Percentiles rank a stretch among this genome's conserved stretches.
Evolutionary conservation across 1,140 invertebrate species (phyloP).

Genomic region (Zaprionus inermis): DNA sequence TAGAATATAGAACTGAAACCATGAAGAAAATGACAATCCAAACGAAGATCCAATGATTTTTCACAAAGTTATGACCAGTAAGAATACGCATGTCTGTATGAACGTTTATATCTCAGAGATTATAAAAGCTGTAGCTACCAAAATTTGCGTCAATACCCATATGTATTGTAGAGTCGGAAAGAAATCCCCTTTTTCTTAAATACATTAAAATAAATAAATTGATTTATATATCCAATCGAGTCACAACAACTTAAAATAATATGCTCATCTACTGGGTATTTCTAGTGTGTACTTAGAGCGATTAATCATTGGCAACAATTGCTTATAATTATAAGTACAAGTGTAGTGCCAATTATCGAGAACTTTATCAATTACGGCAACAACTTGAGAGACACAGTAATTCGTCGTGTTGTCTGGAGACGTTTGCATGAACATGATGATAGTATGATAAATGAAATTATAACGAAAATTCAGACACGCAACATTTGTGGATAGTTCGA

Average conservation of each 20-base stretch:
- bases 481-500: no score
- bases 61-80: no score
- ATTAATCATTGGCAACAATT: not conserved
- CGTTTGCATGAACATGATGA: not conserved
- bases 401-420: not conserved
- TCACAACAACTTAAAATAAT: not conserved
- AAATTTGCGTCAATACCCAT: no score
- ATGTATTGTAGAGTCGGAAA: no score
- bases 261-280: not conserved
- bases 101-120: no score
- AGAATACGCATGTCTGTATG: no score
- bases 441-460: conserved; percentile 5
- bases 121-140: no score
- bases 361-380: conserved; percentile 31
- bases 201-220: no score
- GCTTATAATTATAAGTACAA: not conserved
- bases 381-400: not conserved
- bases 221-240: not conserved
- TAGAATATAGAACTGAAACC: no score
- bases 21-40: no score
- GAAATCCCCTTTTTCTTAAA: no score
- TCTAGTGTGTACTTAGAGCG: not conserved
- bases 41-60: no score
- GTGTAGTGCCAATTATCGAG: conserved; percentile 24
- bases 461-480: not conserved